Conservation (phyloP, 2,888 invertebrate genomes). For the Drosophila neoperkinsi region DNA sequence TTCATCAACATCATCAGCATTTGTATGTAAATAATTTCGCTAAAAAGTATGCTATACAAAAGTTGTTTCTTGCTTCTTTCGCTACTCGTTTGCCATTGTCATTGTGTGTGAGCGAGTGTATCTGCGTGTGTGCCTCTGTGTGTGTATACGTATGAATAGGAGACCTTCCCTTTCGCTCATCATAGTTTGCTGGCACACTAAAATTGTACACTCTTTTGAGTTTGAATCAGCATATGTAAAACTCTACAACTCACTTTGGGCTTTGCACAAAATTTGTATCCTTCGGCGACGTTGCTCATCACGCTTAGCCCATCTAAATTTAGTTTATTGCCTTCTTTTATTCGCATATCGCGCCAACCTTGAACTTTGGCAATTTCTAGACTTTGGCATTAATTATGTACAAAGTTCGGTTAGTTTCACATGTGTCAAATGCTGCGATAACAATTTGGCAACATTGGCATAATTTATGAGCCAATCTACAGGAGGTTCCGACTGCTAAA, state of each 20-base stretch:
- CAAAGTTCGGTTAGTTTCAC: slow-evolving; percentile 54
- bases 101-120: slow-evolving; percentile 15
- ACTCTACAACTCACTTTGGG: slow-evolving; percentile 38
- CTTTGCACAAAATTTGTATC: slow-evolving; percentile 17
- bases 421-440: slow-evolving; percentile 68
- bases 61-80: slow-evolving; percentile 51
- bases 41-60: slow-evolving; percentile 63
- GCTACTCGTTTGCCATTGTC: slow-evolving; percentile 40
- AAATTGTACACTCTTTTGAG: slow-evolving; percentile 36
- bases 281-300: slow-evolving; percentile 2
- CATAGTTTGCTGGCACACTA: slow-evolving; percentile 45
- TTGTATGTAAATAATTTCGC: slow-evolving; percentile 68
- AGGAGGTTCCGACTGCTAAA: slow-evolving; percentile 19
- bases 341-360: slow-evolving; percentile 43
- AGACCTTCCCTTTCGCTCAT: slow-evolving; percentile 29
- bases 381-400: slow-evolving; percentile 68
- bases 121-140: slow-evolving; percentile 5
- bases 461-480: slow-evolving; percentile 65
- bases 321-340: slow-evolving; percentile 23
- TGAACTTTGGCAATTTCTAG: slow-evolving; percentile 42
- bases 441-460: slow-evolving; percentile 66
- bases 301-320: slow-evolving; percentile 14
- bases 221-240: slow-evolving; percentile 46
- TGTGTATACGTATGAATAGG: slow-evolving; percentile 21
- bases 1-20: slow-evolving; percentile 67